Conservation (phyloP, 64 coral and sea anemone species). For the Platygyra sinensis region DNA sequence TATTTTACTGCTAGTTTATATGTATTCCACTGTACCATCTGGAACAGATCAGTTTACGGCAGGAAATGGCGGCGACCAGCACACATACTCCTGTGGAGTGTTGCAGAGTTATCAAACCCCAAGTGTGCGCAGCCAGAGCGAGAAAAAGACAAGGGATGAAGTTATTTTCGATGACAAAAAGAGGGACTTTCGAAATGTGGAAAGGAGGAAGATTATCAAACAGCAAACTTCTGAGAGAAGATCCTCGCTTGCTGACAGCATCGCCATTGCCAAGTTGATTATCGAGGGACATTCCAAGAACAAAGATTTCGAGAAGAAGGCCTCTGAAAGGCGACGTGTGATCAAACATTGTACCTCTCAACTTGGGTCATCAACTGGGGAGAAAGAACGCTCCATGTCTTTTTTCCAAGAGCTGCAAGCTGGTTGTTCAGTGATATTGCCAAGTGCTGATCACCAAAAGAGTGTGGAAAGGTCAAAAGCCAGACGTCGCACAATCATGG, state of each 20-base stretch:
- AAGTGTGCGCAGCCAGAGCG: too few relatives aligned
- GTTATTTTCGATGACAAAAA: neutral
- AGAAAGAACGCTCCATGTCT: neutral
- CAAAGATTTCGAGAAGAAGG: neutral
- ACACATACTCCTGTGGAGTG: neutral
- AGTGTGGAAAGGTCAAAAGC: neutral
- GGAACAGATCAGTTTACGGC: too few relatives aligned
- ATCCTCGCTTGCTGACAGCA: neutral
- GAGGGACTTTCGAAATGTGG: neutral
- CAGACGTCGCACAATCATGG: neutral
- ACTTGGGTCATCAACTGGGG: neutral
- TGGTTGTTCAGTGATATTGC: neutral
- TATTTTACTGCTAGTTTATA: too few relatives aligned
- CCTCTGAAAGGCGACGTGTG: neutral
- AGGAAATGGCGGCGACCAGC: neutral
- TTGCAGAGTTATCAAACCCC: neutral
- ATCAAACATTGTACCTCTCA: neutral
- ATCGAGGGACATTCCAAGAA: neutral
- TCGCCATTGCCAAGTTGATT: neutral
- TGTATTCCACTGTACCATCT: too few relatives aligned
- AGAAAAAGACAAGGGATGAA: neutral
- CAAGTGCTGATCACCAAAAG: neutral
- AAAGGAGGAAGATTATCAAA: slow-evolving; percentile 6
- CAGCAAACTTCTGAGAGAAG: neutral
- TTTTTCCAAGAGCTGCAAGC: neutral